phyloP scores from a whole-genome alignment of 2,797 vertebrate genomes.

The Neomorphus geoffroyi region DNA sequence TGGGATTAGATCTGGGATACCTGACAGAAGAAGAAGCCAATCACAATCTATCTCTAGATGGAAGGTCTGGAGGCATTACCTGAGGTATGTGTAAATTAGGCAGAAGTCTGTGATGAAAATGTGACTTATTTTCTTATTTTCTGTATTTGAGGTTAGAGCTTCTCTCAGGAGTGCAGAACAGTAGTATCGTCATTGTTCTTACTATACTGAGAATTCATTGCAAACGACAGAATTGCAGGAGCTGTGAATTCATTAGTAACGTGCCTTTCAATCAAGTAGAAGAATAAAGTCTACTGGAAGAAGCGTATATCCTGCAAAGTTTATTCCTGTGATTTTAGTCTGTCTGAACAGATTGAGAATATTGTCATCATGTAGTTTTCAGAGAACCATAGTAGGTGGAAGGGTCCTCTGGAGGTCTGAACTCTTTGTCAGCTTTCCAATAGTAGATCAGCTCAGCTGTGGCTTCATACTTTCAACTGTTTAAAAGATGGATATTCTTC shows the following conservation, averaged over 20 bases:
- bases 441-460: not conserved
- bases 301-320: not conserved
- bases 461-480: not conserved
- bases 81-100: not conserved
- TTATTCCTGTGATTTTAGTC: not conserved
- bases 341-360: not conserved
- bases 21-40: not conserved
- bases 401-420: not conserved
- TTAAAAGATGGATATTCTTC: not conserved
- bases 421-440: not conserved
- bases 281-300: not conserved
- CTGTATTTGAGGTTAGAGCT: not conserved
- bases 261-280: not conserved
- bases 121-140: not conserved
- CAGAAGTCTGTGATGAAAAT: not conserved
- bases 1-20: not conserved
- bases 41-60: not conserved
- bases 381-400: not conserved
- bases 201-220: not conserved
- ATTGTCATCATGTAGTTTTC: not conserved
- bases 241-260: not conserved
- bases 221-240: not conserved
- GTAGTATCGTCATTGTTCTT: not conserved
- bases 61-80: not conserved
- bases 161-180: accelerated